Percentiles rank a stretch among this genome's conserved stretches.
Evolutionary conservation across 2,113 vertebrate genomes (phyloP).

Genomic region (Percina caprodes): DNA sequence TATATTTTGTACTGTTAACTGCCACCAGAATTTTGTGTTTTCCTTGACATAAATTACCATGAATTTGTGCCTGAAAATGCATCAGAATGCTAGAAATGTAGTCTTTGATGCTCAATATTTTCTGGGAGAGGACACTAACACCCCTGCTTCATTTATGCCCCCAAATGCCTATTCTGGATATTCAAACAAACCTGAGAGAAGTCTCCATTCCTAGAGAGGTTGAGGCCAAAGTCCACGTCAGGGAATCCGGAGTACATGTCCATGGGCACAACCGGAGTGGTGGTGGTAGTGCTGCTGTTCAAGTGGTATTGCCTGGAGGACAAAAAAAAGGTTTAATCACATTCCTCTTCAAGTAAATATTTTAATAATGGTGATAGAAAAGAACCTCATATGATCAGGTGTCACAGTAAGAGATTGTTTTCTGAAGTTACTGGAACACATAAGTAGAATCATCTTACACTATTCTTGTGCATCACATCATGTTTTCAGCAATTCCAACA

Average conservation of each 20-base stretch:
- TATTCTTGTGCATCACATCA: neutral
- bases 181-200: conserved; percentile 79
- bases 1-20: too few relatives aligned
- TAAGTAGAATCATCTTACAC: neutral
- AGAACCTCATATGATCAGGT: neutral
- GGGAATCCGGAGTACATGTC: conserved; percentile 77
- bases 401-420: neutral
- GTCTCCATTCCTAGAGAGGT: conserved; percentile 75
- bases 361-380: too few relatives aligned
- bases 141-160: too few relatives aligned
- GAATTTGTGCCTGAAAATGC: too few relatives aligned
- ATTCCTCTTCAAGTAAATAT: neutral
- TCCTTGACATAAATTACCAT: too few relatives aligned
- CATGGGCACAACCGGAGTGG: conserved; percentile 78
- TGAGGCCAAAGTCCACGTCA: conserved; percentile 76
- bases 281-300: conserved; percentile 75
- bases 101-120: too few relatives aligned
- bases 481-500: neutral
- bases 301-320: conserved; percentile 81
- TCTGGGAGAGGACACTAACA: too few relatives aligned
- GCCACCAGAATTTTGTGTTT: too few relatives aligned
- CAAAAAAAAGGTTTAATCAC: neutral
- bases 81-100: too few relatives aligned
- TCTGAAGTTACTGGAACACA: neutral
- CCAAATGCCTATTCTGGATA: too few relatives aligned